These are phyloP conservation scores for Penaeus vannamei DNA, from an alignment of 1,140 invertebrate species.

Conservation along the genomic window DNA sequence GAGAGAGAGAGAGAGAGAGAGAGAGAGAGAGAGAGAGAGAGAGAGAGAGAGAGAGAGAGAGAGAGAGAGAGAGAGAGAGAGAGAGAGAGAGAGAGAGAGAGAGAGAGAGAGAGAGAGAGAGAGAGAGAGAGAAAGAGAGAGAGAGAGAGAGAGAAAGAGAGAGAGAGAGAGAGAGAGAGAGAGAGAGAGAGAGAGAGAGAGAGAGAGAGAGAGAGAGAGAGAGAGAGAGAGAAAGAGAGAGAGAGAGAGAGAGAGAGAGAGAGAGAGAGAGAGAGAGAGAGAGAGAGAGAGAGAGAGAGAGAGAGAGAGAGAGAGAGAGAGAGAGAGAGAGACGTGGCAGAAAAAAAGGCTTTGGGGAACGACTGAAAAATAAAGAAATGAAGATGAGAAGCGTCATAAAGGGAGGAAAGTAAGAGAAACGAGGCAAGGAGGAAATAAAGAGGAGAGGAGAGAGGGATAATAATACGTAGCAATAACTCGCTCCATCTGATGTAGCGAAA, in stretches of 20 bases:
- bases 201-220: background rate
- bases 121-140: background rate
- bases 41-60: background rate
- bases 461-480: too few species aligned
- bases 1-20: background rate
- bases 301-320: background rate
- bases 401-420: too few species aligned
- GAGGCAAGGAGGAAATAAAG: too few species aligned
- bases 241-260: background rate
- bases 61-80: background rate
- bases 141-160: background rate
- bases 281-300: background rate
- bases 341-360: too few species aligned
- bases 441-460: too few species aligned
- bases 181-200: background rate
- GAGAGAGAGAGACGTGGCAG: background rate
- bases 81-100: background rate
- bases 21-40: background rate
- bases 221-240: background rate
- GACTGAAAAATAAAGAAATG: too few species aligned
- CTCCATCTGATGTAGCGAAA: too few species aligned
- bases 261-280: background rate
- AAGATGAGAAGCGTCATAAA: too few species aligned
- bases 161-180: slow-evolving; percentile 5
- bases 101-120: background rate